phyloP scores from a whole-genome alignment of 2,797 vertebrate genomes.

The Brachyalestes nurse region DNA sequence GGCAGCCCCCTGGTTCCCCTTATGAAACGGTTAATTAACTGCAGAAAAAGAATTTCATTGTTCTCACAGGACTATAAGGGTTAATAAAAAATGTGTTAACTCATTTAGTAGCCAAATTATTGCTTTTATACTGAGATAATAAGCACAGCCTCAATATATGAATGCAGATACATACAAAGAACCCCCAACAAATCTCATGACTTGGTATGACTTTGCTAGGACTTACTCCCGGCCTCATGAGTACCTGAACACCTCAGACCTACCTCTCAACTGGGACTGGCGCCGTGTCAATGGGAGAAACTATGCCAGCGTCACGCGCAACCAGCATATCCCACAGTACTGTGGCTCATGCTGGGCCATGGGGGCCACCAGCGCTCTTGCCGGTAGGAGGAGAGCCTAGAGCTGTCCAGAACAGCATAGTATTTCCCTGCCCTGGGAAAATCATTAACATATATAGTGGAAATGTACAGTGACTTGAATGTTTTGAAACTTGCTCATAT shows the following conservation, averaged over 20 bases:
- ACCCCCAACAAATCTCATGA: neutral
- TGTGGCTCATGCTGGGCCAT: conserved; percentile 97
- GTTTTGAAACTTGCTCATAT: neutral
- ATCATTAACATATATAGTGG: neutral
- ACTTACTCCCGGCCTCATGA: conserved; percentile 84
- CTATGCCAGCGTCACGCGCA: conserved; percentile 87
- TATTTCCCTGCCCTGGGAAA: neutral
- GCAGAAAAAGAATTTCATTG: too few species aligned
- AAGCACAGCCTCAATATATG: too few species aligned
- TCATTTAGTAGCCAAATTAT: too few species aligned
- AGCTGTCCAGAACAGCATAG: neutral
- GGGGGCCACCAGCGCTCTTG: conserved; percentile 90
- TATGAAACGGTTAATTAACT: too few species aligned
- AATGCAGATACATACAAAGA: neutral
- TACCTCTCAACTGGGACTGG: conserved; percentile 91
- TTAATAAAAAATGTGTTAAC: too few species aligned
- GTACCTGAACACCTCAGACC: conserved; percentile 69
- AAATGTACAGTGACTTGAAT: neutral
- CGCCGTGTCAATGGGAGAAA: conserved; percentile 84
- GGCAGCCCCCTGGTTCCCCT: too few species aligned
- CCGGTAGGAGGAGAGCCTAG: conserved; percentile 73
- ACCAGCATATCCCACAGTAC: conserved; percentile 96
- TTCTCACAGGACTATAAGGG: too few species aligned
- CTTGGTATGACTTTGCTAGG: conserved; percentile 60
- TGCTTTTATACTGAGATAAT: too few species aligned